These are phyloP conservation scores for Crepidodera aurea DNA, from an alignment of 2,888 invertebrate genomes.

Conservation along the genomic window DNA sequence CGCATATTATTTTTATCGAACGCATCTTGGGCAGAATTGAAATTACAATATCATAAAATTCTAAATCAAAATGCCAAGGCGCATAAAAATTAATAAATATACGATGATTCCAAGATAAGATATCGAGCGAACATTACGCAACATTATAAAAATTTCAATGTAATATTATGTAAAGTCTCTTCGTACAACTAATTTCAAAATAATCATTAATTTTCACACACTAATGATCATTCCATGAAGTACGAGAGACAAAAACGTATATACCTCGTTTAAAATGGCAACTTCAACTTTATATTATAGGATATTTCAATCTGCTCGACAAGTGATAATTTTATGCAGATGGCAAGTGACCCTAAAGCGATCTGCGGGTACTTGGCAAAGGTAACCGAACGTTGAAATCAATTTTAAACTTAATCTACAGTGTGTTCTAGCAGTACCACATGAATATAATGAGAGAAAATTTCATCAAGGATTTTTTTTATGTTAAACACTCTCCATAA, in stretches of 20 bases:
- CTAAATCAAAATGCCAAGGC: background rate
- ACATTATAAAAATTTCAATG: constrained; percentile 2
- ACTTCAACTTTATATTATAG: background rate
- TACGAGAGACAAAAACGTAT: background rate
- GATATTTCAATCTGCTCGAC: background rate
- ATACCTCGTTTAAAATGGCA: background rate
- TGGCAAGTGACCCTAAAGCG: background rate
- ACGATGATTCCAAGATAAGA: background rate
- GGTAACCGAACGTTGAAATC: background rate
- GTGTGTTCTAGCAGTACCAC: no score
- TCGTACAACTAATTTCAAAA: constrained; percentile 1
- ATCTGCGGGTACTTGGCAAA: no score
- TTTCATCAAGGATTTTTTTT: no score
- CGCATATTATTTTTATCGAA: no score
- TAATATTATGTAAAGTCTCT: background rate
- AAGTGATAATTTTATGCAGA: background rate
- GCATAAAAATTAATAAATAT: background rate
- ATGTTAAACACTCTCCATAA: no score
- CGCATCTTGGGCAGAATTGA: no score
- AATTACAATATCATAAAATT: background rate
- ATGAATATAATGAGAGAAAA: no score
- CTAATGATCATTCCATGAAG: background rate
- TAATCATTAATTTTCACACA: background rate
- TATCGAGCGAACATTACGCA: constrained; percentile 1
- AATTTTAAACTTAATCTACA: no score